A percentile compares a stretch with the other conserved stretches of the same genome.
phyloP scores from a whole-genome alignment of 2,888 invertebrate species.

The Willowsia nigromaculata region DNA sequence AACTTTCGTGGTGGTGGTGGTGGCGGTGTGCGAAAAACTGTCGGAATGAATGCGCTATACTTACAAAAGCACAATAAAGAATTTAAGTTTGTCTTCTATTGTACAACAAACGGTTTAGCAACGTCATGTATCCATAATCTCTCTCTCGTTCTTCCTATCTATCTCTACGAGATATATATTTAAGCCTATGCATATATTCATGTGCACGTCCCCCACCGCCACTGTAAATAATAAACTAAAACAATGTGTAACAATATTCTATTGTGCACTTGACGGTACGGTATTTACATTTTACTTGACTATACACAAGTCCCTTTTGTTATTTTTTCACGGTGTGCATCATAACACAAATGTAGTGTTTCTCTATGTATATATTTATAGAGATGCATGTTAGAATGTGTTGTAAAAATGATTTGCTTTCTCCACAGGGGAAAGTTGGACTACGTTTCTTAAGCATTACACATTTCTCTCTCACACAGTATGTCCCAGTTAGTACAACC shows the following conservation, averaged over 20 bases:
- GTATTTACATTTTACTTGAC: not conserved
- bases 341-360: slow-evolving; percentile 1
- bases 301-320: slow-evolving; percentile 11
- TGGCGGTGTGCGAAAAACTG: not conserved
- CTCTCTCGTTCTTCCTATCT: not conserved
- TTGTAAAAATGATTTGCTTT: slow-evolving; percentile 64
- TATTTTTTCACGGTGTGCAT: slow-evolving; percentile 51
- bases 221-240: slow-evolving; percentile 32
- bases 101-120: slow-evolving; percentile 1
- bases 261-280: slow-evolving; percentile 10
- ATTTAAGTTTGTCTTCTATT: slow-evolving; percentile 22
- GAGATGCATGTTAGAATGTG: not conserved
- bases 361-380: not conserved
- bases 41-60: not conserved
- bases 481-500: not conserved
- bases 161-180: not conserved
- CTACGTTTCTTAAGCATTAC: slow-evolving; percentile 14
- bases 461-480: not conserved
- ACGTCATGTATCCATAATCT: slow-evolving; percentile 20
- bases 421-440: slow-evolving; percentile 63
- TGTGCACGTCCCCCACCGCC: not conserved
- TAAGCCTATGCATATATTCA: not conserved
- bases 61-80: not conserved
- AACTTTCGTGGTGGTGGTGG: not conserved
- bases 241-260: slow-evolving; percentile 18